Base-by-base conservation (phyloP, 2,888 invertebrate genomes). In the Lycaena phlaeas region DNA sequence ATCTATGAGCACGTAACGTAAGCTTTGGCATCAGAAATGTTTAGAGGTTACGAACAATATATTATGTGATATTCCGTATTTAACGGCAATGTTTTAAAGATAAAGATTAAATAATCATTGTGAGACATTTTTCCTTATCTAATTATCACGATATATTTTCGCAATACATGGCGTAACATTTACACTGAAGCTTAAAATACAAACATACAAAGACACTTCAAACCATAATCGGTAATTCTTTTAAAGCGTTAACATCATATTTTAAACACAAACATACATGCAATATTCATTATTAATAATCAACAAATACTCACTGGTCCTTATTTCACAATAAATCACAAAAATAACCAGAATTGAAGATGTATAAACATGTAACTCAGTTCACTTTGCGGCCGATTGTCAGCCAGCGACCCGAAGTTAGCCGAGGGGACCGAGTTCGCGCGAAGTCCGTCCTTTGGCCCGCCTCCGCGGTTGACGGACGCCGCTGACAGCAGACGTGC, bases 281-380 rank as follows among this genome's bases (percentile, higher is more conserved):
- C 43, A 38, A 34, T 36, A 22, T 29, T 14, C 43, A 0, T 41
- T 41, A 48, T 44, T 44, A 49, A 42, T 22, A 46, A 4, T 27
- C 37, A 27, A 48, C 46, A 58, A 46, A 42, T 12, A 73, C 81
- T 78, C 53, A 79, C 78, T 69, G 48, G 45, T 46, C 11, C 17
- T 48, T 50, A 49, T 37, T 29, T 27, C 6, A 27, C 11, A 12
- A 28, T 18, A 34, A 25, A 34, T n/a, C 22, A 12, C 12, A 25
- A 36, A 14, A 30, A 41, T 43, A 45, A 48, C 28, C 39, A 42
- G 36, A 51, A 51, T 42, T 28, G 43, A 46, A 40, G 45, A 43
- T 37, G 40, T 43, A 47, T 54, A 46, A 38, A 47, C 49, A 44
- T 78, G 75, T 79, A 67, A 73, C 81, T 77, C 82, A 74, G 68